Evolutionary conservation across 1,140 invertebrate genomes (phyloP).

Genomic region (Tetraneura akinire): DNA sequence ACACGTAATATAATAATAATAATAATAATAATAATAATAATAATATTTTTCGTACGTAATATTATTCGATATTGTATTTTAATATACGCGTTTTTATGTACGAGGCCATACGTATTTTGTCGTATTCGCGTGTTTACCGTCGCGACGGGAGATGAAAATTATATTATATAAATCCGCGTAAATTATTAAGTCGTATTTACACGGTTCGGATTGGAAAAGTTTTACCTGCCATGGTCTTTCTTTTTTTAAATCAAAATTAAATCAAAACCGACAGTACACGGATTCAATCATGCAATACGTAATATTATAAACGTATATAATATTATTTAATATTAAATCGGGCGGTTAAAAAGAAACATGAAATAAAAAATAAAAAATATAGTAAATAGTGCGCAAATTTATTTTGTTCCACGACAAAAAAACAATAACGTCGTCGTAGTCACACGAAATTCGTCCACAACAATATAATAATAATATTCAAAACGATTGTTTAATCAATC

Average conservation of each 20-base stretch:
- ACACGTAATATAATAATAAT: too few relatives aligned
- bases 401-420: too few relatives aligned
- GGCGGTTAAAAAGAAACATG: neutral
- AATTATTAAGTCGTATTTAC: conserved; percentile 4
- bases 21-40: too few relatives aligned
- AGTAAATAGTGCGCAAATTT: neutral
- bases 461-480: too few relatives aligned
- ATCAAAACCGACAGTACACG: too few relatives aligned
- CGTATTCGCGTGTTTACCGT: neutral
- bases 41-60: neutral
- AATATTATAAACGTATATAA: too few relatives aligned
- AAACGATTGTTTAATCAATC: too few relatives aligned
- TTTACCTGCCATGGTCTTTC: neutral
- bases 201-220: neutral
- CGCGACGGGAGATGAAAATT: conserved; percentile 4
- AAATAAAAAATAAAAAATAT: neutral
- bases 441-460: too few relatives aligned
- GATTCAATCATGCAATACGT: too few relatives aligned
- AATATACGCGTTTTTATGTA: neutral
- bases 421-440: too few relatives aligned
- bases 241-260: neutral
- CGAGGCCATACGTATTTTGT: too few relatives aligned
- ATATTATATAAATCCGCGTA: neutral
- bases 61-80: neutral
- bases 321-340: too few relatives aligned